Conservation (phyloP, 2,113 vertebrate genomes). For the Danionella cerebrum region DNA sequence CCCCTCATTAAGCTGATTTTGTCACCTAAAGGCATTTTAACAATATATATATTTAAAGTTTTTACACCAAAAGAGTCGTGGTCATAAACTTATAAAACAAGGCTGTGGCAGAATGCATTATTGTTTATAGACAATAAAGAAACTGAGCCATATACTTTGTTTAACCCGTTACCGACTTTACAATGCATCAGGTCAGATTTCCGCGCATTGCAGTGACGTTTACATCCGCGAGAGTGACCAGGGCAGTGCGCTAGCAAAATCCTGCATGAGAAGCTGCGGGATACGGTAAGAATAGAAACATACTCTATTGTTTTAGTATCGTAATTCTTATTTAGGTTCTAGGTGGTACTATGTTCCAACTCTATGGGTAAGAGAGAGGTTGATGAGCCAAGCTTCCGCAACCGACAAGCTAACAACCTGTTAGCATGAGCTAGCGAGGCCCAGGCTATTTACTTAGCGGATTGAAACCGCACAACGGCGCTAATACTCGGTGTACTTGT, state of each 20-base stretch:
- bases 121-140: too few relatives aligned
- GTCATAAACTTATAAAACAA: too few relatives aligned
- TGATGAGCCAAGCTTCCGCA: not conserved
- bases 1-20: too few relatives aligned
- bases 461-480: not conserved
- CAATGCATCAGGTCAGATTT: not conserved
- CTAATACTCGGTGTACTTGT: not conserved
- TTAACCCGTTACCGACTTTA: not conserved
- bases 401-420: not conserved
- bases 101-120: too few relatives aligned
- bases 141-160: too few relatives aligned
- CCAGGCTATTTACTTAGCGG: not conserved
- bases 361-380: too few relatives aligned
- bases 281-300: conserved; percentile 36
- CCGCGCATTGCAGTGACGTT: conserved; percentile 34
- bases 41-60: too few relatives aligned
- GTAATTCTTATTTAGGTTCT: too few relatives aligned
- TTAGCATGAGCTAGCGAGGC: not conserved
- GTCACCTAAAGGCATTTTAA: too few relatives aligned
- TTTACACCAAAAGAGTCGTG: too few relatives aligned
- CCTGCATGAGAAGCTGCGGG: conserved; percentile 7
- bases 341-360: too few relatives aligned
- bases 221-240: conserved; percentile 11
- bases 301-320: too few relatives aligned
- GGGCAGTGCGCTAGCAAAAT: not conserved